Evolutionary conservation across 2,888 invertebrate species (phyloP), one percentile per base, ranked within the genome.

Genomic region (Teleiodes luculella): DNA sequence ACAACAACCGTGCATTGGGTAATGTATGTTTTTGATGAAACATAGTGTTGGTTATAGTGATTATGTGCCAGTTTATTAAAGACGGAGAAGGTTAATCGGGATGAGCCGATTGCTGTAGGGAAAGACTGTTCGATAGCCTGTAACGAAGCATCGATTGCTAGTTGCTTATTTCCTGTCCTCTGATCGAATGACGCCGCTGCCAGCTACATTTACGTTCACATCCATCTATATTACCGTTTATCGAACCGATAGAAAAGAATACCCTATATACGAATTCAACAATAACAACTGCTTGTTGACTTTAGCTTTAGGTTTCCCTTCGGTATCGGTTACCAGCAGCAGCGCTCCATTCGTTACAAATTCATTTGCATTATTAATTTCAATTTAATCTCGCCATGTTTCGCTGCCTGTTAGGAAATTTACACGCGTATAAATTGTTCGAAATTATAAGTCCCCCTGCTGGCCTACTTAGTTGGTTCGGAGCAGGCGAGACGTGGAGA

Each of bases 141-240:
- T 65, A 61, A 68, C 71, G 62, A 59, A 67, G 67, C 64, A 71
- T 75, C 74, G 67, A 71, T 72, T 67, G 63, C 69, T 78, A 80
- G 78, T 81, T 80, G 78, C 66, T 69, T 71, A 80, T 82, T 80
- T 86, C 86, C 86, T 80, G 71, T 76, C 57, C 63, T 66, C 52
- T 67, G 68, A 71, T 66, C 69, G 72, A 68, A 65, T 68, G 70
- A 20, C 63, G 58, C 71, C 67, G 71, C 64, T 67, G 69, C 67
- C 74, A 67, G 66, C 68, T 75, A 71, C 24, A 24, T 24, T 4
- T 6, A 24, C 3, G 68, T 55, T 55, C 37, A 13, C 39, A 43
- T 36, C 13, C 14, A 41, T 47, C 33, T 33, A 37, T 54, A 45
- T 43, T 45, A 46, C 16, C 14, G 52, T 56, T 43, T 30, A 41